Evolutionary conservation across 2,888 invertebrate genomes (phyloP), one percentile per base, ranked within the genome.

Genomic region (Caenorhabditis sp.): DNA sequence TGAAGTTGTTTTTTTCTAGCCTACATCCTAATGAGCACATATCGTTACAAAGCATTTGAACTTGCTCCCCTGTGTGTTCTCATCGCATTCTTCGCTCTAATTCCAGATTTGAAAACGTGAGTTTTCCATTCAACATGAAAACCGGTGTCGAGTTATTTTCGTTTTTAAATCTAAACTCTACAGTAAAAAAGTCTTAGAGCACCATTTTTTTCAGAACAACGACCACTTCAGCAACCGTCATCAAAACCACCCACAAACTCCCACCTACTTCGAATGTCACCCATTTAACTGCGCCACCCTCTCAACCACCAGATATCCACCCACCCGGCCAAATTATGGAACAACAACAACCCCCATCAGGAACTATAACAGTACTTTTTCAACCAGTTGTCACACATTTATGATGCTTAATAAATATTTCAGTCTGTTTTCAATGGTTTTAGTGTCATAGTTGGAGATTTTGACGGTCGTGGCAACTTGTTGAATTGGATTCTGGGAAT

Each of bases 21-120:
- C 31, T 72, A 72, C 62, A 58, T 72, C 50, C 49, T 61, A 12
- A 66, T 72, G 67, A 72, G 67, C 3, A 72, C 67, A 2, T 68
- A 65, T 63, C 63, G 72, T 21, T 72, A 72, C 59, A 67, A 65
- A 21, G 57, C 62, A 8, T 72, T 72, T 50, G 72, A 68, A 23
- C 26, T 58, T 20, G 63, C 67, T 27, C 72, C 72, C 3, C 10
- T 68, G 12, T 72, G 60, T 59, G 63, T 72, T 43, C 26, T 67
- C 23, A 25, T 72, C 53, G 67, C 72, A 4, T 72, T 72, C 26
- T 58, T 67, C 14, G 59, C 66, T 7, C 26, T 72, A n/a, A 27
- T 72, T 10, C 64, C 67, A 12, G 52, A 52, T 52, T 21, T 52
- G 4, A 52, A 52, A 43, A 14, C 3, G 43, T 43, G 8, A 43